phyloP scores from a whole-genome alignment of 2,888 invertebrate genomes.

The Himalopsyche japonica region DNA sequence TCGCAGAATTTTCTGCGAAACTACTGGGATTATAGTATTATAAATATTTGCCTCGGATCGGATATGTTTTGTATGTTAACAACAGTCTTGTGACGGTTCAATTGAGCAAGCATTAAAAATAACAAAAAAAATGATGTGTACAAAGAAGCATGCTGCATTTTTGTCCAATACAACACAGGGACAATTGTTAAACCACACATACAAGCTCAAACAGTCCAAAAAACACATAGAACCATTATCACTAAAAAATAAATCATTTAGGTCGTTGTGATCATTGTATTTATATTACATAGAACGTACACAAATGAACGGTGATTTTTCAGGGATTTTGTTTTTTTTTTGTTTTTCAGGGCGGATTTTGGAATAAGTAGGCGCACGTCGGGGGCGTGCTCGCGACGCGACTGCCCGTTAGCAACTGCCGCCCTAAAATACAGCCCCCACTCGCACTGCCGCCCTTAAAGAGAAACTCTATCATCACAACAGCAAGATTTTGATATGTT shows the following conservation, averaged over 20 bases:
- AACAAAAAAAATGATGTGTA: background rate
- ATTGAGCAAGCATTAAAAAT: background rate
- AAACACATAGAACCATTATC: background rate
- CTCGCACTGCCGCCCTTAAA: constrained; percentile 49
- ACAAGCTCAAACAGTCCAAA: background rate
- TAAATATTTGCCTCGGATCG: no score
- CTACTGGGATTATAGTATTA: no score
- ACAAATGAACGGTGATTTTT: background rate
- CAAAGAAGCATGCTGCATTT: background rate
- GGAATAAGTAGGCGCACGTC: background rate
- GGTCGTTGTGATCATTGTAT: background rate
- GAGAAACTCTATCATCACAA: constrained; percentile 44
- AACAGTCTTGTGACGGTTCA: no score
- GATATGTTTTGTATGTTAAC: no score
- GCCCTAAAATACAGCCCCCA: constrained; percentile 41
- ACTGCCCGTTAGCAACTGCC: constrained; percentile 32
- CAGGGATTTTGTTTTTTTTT: background rate
- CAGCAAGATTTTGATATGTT: background rate
- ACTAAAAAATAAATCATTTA: background rate
- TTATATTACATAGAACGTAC: no score
- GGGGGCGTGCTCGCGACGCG: constrained; percentile 34
- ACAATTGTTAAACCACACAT: background rate
- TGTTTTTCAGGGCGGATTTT: background rate
- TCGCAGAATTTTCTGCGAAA: no score
- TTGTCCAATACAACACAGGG: background rate